These are phyloP conservation scores for Drosophila yakuba DNA, from an alignment of 1,140 invertebrate species.

Conservation along the genomic window DNA sequence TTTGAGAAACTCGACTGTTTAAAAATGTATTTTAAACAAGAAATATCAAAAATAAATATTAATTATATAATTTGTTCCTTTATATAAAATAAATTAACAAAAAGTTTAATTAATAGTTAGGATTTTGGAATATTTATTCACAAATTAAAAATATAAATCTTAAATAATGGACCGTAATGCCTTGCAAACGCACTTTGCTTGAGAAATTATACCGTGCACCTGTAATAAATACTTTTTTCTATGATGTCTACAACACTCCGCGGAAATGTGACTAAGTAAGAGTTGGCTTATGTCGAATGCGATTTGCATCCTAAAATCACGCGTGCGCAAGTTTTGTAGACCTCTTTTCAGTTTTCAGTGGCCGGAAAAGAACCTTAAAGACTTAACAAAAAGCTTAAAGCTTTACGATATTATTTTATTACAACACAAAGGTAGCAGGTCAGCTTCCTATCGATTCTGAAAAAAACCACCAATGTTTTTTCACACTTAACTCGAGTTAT, in stretches of 20 bases:
- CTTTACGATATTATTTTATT: not conserved
- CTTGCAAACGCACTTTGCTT: not conserved
- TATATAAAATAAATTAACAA: no score
- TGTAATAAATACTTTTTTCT: not conserved
- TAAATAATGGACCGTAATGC: no score
- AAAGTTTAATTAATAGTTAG: no score
- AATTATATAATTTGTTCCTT: not conserved
- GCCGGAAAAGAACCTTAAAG: not conserved
- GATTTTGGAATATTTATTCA: not conserved
- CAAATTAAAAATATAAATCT: not conserved
- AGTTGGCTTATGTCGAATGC: not conserved
- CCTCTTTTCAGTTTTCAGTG: not conserved
- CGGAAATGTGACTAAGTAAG: constrained; percentile 12
- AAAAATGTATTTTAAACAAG: not conserved
- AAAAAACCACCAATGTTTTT: not conserved
- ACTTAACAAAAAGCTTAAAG: not conserved
- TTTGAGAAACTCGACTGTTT: not conserved
- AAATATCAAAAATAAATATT: not conserved
- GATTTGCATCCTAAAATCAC: not conserved
- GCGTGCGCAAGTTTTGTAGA: not conserved
- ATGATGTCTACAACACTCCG: constrained; percentile 8
- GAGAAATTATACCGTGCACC: constrained; percentile 1
- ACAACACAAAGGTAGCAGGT: no score
- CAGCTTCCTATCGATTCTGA: no score
- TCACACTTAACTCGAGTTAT: not conserved